phyloP scores from a whole-genome alignment of 2,113 vertebrate genomes.

The Clarias macrocephalus region DNA sequence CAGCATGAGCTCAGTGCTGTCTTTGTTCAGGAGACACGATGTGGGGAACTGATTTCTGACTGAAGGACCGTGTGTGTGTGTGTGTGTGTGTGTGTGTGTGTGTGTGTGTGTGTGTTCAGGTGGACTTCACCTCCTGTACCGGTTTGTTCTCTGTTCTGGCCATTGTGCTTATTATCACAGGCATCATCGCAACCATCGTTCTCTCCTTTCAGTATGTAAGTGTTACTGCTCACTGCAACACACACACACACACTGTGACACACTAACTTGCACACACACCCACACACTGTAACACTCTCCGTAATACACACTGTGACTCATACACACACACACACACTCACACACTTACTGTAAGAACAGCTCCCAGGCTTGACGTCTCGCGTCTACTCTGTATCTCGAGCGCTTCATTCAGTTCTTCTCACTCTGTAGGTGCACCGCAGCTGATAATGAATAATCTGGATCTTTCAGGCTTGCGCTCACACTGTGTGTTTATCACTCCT shows the following conservation, averaged over 20 bases:
- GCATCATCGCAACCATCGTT: slow-evolving; percentile 83
- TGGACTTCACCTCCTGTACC: slow-evolving; percentile 92
- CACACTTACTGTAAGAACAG: too few species aligned
- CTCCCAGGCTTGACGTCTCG: too few species aligned
- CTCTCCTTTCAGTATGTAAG: slow-evolving; percentile 92
- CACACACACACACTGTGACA: not conserved
- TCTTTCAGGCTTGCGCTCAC: too few species aligned
- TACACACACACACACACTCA: not conserved
- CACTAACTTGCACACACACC: too few species aligned
- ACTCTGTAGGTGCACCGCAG: too few species aligned
- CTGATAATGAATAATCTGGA: too few species aligned
- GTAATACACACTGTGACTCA: not conserved
- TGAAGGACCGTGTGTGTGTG: not conserved
- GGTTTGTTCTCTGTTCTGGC: slow-evolving; percentile 86
- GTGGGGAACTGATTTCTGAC: not conserved
- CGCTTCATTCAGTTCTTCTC: too few species aligned
- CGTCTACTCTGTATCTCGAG: too few species aligned
- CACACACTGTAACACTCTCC: too few species aligned
- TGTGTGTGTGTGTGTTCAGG: slow-evolving; percentile 67
- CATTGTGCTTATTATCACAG: slow-evolving; percentile 83
- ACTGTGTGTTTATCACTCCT: too few species aligned
- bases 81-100: not conserved
- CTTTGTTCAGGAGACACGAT: not conserved
- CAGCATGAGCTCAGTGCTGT: not conserved
- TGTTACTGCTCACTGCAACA: not conserved